Percentiles rank a stretch among this genome's conserved stretches.
Evolutionary conservation across 2,888 invertebrate species (phyloP).

Genomic region (Sisyra nigra): DNA sequence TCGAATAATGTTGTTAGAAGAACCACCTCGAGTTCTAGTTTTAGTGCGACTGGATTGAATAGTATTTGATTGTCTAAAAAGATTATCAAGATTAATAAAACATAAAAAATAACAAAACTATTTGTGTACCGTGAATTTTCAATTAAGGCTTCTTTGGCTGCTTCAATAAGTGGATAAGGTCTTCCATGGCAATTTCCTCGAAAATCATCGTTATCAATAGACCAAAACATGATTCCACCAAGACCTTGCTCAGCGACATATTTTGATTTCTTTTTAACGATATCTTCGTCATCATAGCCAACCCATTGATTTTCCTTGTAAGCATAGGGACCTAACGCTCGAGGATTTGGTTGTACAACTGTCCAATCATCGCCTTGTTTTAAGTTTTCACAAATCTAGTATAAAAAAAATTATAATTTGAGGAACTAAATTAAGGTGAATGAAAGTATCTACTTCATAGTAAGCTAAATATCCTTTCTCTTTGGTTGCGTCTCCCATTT

Average conservation of each 20-base stretch:
- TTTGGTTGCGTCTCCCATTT: slow-evolving; percentile 77
- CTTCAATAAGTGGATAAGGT: slow-evolving; percentile 81
- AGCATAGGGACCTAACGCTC: slow-evolving; percentile 82
- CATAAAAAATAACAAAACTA: neutral
- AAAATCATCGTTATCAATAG: slow-evolving; percentile 90
- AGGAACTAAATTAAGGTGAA: neutral
- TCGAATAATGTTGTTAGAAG: neutral
- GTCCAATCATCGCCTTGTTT: slow-evolving; percentile 63
- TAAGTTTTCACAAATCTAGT: slow-evolving; percentile 76
- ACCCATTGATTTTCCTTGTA: slow-evolving; percentile 83
- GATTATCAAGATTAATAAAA: neutral
- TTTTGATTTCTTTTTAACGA: slow-evolving; percentile 65
- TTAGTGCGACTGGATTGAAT: slow-evolving; percentile 24
- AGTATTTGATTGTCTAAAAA: slow-evolving; percentile 24
- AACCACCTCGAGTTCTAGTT: slow-evolving; percentile 14
- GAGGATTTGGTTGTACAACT: slow-evolving; percentile 63
- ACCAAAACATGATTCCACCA: slow-evolving; percentile 89
- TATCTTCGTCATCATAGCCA: slow-evolving; percentile 77
- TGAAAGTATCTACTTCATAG: slow-evolving; percentile 67
- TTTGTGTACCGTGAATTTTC: slow-evolving; percentile 41
- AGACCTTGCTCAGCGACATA: slow-evolving; percentile 72
- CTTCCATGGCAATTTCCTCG: slow-evolving; percentile 74
- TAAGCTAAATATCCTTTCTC: slow-evolving; percentile 89
- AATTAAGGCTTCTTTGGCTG: slow-evolving; percentile 68
- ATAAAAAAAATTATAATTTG: neutral